A percentile compares a stretch with the other conserved stretches of the same genome.
Conservation (phyloP, 2,797 vertebrate species). For the Crocidura indochinensis region DNA sequence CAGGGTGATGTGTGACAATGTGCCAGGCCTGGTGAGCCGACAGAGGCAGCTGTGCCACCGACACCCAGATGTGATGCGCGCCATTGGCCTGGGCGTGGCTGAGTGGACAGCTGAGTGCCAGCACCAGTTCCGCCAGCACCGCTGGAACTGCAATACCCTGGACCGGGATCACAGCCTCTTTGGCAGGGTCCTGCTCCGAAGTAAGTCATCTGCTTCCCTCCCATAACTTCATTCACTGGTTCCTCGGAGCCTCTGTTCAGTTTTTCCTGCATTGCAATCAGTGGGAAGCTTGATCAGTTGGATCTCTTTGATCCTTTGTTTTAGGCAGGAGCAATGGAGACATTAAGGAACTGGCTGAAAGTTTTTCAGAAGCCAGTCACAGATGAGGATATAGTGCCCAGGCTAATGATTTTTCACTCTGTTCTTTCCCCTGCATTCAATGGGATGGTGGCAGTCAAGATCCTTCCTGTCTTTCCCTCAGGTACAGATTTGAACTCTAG, state of each 20-base stretch:
- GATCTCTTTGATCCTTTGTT: background rate
- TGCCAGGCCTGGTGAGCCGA: constrained; percentile 96
- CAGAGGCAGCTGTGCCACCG: constrained; percentile 97
- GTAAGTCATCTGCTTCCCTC: constrained; percentile 90
- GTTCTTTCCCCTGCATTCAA: background rate
- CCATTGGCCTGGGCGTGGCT: constrained; percentile 94
- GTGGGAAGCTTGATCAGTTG: background rate
- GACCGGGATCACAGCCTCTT: constrained; percentile 95
- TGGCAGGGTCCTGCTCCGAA: constrained; percentile 94
- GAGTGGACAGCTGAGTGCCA: constrained; percentile 98
- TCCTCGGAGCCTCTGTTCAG: background rate
- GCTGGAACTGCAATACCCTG: constrained; percentile 97
- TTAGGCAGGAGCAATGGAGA: background rate
- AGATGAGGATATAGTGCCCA: background rate
- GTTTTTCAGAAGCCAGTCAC: background rate
- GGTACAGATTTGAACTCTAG: constrained; percentile 25
- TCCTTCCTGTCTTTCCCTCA: background rate
- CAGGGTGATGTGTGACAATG: constrained; percentile 98
- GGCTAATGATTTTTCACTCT: background rate
- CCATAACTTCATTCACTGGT: background rate
- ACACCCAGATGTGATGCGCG: constrained; percentile 95
- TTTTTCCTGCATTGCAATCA: background rate
- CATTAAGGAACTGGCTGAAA: constrained; percentile 19
- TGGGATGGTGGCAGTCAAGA: too few relatives aligned
- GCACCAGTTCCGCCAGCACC: constrained; percentile 96